Evolutionary conservation across 2,888 invertebrate genomes (phyloP).

Genomic region (Anagyrus pseudococci): DNA sequence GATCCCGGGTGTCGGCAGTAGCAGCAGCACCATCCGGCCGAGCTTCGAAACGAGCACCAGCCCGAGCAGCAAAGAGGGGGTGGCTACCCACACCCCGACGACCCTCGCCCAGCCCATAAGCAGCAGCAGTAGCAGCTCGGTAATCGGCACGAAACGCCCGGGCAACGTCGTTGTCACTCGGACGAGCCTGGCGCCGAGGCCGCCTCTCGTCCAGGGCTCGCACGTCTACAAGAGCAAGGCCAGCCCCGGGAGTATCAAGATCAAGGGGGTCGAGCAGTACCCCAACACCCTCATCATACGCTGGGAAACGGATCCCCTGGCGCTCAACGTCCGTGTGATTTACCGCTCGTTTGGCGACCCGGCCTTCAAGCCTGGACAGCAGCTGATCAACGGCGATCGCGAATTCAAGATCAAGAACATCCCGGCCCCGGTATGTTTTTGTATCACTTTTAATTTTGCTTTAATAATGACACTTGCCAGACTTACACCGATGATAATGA

Average conservation of each 20-base stretch:
- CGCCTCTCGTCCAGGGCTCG: slow-evolving; percentile 44
- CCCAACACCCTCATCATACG: slow-evolving; percentile 89
- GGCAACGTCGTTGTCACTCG: slow-evolving; percentile 55
- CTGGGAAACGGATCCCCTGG: slow-evolving; percentile 74
- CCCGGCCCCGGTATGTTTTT: slow-evolving; percentile 75
- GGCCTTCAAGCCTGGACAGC: slow-evolving; percentile 88
- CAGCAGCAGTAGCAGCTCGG: slow-evolving; percentile 40
- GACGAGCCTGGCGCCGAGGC: slow-evolving; percentile 48
- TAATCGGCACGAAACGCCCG: slow-evolving; percentile 50
- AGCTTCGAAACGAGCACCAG: slow-evolving; percentile 31
- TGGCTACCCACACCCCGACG: slow-evolving; percentile 57
- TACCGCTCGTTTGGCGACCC: slow-evolving; percentile 90
- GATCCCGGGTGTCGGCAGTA: slow-evolving; percentile 38
- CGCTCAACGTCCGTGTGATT: slow-evolving; percentile 80
- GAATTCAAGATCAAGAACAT: slow-evolving; percentile 94
- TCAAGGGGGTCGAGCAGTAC: slow-evolving; percentile 84
- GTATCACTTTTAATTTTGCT: neutral
- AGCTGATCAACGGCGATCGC: slow-evolving; percentile 85
- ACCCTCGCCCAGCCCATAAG: slow-evolving; percentile 36
- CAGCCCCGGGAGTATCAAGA: slow-evolving; percentile 67
- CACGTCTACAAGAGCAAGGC: slow-evolving; percentile 66
- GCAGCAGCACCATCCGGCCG: slow-evolving; percentile 42
- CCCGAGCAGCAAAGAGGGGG: slow-evolving; percentile 35
- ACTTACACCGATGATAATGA: neutral
- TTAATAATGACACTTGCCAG: too few species aligned